Conservation (phyloP, 2,113 vertebrate genomes). For the Fulmarus glacialis region DNA sequence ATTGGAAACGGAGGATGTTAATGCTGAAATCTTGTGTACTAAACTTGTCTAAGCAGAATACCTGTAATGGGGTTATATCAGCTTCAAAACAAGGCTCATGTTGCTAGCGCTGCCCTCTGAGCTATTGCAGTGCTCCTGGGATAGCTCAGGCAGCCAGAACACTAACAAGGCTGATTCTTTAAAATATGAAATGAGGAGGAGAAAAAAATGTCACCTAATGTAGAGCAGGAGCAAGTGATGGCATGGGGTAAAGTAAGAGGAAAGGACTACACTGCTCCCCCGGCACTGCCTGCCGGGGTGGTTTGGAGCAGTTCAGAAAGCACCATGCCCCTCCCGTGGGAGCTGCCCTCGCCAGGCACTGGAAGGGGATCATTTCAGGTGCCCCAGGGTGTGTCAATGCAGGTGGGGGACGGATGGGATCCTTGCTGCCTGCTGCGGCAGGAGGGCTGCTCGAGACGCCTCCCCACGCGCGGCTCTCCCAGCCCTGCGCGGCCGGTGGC, state of each 20-base stretch:
- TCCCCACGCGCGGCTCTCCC: fast-evolving
- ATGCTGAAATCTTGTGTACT: not conserved
- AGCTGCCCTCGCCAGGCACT: not conserved
- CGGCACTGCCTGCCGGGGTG: not conserved
- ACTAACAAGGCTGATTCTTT: not conserved
- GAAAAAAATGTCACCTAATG: not conserved
- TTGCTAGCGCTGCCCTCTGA: fast-evolving
- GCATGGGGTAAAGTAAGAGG: not conserved
- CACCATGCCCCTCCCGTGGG: not conserved
- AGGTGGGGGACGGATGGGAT: fast-evolving
- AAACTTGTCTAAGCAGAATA: not conserved
- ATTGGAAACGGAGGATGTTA: not conserved
- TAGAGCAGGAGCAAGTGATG: not conserved
- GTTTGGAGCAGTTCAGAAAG: not conserved
- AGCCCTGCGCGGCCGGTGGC: not conserved
- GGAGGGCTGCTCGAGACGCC: not conserved
- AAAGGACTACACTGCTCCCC: not conserved
- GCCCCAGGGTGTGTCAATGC: not conserved
- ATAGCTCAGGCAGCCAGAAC: not conserved
- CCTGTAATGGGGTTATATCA: not conserved
- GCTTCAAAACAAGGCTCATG: not conserved
- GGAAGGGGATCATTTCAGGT: not conserved
- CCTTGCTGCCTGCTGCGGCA: not conserved
- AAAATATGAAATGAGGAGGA: not conserved
- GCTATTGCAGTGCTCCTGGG: not conserved